Evolutionary conservation across 2,797 vertebrate species (phyloP).

Genomic region (Microctenopoma steveboyesi): DNA sequence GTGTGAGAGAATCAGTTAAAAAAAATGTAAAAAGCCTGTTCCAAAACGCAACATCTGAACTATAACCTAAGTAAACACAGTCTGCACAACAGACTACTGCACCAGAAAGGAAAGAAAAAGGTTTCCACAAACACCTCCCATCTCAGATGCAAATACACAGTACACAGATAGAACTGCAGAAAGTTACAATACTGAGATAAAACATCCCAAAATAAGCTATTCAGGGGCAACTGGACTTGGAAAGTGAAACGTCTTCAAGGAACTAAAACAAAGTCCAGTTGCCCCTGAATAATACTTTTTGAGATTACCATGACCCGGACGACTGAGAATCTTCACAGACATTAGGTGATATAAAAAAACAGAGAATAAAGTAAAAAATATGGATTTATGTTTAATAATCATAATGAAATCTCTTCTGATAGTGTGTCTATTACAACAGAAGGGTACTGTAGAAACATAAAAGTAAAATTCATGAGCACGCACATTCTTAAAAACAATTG

Average conservation of each 20-base stretch:
- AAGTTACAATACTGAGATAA: neutral
- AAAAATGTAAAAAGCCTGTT: neutral
- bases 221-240: too few relatives aligned
- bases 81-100: neutral
- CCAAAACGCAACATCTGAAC: neutral
- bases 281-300: too few relatives aligned
- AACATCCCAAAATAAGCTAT: too few relatives aligned
- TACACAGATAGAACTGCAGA: neutral
- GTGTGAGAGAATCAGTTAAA: neutral
- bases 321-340: too few relatives aligned
- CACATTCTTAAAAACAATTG: slow-evolving; percentile 75
- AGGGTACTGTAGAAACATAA: slow-evolving; percentile 2
- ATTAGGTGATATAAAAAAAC: too few relatives aligned
- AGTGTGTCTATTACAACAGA: neutral
- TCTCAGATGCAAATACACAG: too few relatives aligned
- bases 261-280: too few relatives aligned
- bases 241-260: too few relatives aligned
- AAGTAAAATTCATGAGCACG: slow-evolving; percentile 50
- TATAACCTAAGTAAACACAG: neutral
- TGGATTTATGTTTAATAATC: neutral
- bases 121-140: neutral
- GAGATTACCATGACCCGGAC: too few relatives aligned
- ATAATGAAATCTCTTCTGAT: slow-evolving; percentile 1
- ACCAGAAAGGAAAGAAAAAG: neutral
- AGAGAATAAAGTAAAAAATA: neutral